Percentiles rank a stretch among this genome's conserved stretches.
phyloP scores from a whole-genome alignment of 2,888 invertebrate species.

The Chalcis sispes region DNA sequence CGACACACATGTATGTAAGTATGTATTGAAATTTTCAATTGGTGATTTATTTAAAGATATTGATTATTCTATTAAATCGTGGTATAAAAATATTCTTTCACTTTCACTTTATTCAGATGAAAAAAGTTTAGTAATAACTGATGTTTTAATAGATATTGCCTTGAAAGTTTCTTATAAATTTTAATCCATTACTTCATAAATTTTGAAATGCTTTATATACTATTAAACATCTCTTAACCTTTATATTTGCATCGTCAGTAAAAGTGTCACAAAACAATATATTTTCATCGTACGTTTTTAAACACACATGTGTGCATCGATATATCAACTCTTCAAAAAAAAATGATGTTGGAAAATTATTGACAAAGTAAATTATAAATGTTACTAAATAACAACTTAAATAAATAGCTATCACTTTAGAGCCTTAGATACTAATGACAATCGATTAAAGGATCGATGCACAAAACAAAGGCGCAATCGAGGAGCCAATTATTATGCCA shows the following conservation, averaged over 20 bases:
- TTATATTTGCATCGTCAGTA: neutral
- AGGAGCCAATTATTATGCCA: conserved; percentile 25
- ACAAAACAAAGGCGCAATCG: conserved; percentile 3
- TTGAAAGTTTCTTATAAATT: too few species aligned
- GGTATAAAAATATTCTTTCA: too few species aligned
- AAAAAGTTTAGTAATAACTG: too few species aligned
- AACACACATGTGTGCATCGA: neutral
- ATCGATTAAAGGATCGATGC: conserved; percentile 32
- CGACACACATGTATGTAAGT: too few species aligned
- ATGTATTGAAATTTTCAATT: too few species aligned
- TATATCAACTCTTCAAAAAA: neutral
- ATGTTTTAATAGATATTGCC: too few species aligned
- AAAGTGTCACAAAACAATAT: conserved; percentile 31
- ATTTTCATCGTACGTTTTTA: conserved; percentile 14
- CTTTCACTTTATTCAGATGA: too few species aligned
- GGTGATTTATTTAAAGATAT: too few species aligned
- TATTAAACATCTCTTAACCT: too few species aligned
- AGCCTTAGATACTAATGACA: conserved; percentile 42
- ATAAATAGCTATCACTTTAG: conserved; percentile 55
- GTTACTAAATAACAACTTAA: conserved; percentile 35
- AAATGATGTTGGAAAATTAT: conserved; percentile 12
- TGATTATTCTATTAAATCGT: too few species aligned
- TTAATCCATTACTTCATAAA: too few species aligned
- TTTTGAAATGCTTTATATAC: too few species aligned
- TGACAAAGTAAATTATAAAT: conserved; percentile 19